Conservation (phyloP, 2,113 vertebrate genomes). For the Seriola aureovittata region DNA sequence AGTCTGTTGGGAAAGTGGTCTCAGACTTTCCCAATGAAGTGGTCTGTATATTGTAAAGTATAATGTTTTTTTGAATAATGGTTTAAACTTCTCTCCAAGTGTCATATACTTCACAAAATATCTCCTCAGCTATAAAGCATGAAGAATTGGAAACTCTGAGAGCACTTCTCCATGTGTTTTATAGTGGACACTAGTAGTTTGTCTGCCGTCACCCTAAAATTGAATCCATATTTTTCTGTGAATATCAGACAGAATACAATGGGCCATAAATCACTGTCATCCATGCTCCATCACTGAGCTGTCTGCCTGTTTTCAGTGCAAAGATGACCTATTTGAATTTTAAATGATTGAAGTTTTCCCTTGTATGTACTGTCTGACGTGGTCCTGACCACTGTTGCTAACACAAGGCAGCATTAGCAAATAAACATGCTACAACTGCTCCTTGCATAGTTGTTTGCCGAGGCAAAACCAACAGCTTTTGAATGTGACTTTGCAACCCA, state of each 20-base stretch:
- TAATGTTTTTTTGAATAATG: conserved; percentile 12
- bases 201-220: conserved; percentile 39
- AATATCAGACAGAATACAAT: conserved; percentile 39
- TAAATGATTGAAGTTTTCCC: conserved; percentile 23
- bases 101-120: conserved; percentile 31
- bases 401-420: conserved; percentile 39
- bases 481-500: conserved; percentile 43
- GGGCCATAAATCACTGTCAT: conserved; percentile 47
- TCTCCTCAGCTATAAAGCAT: conserved; percentile 27
- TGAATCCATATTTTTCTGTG: conserved; percentile 58
- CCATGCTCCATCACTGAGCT: background rate
- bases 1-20: no score
- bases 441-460: background rate
- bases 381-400: conserved; percentile 39
- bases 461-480: conserved; percentile 37
- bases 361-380: background rate
- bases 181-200: conserved; percentile 30
- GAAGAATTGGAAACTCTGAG: conserved; percentile 37
- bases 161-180: conserved; percentile 64
- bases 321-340: conserved; percentile 14
- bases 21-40: no score
- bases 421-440: conserved; percentile 23
- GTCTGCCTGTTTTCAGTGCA: conserved; percentile 36
- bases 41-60: conserved; percentile 26
- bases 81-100: conserved; percentile 29